Evolutionary conservation across 1,140 invertebrate species (phyloP), one percentile per base, ranked within the genome.

Genomic region (Euura lappo): DNA sequence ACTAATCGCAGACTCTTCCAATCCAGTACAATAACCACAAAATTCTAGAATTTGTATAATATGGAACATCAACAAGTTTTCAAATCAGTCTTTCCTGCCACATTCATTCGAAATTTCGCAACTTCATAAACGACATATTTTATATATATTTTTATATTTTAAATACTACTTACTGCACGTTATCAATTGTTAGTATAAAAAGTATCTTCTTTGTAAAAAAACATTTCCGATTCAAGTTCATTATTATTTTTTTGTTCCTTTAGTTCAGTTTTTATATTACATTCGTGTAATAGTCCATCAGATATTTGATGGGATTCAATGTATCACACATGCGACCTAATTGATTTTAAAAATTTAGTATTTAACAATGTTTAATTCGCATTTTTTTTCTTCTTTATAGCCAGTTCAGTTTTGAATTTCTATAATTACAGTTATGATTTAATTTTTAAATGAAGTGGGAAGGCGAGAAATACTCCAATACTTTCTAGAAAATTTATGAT

Each of bases 131-230:
- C 6, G 51, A 8, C 13, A 60, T 28, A 28, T 28, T 28, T 28
- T 28, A 28, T 28, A 28, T 28, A 28, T 28, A 28, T 28, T 28
- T 28, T 28, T 28, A 28, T 28, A 28, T 60, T 60, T 11, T 60
- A 60, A 4, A 60, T 60, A 60, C 51, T 11, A 60, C 51, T 71
- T 60, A 51, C 47, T 64, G 45, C 64, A 44, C 28, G 47, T 71
- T 71, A 28, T 28, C 28, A 28, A 28, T 28, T 28, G 64, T 71
- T 71, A 64, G 70, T 71, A 71, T 71, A 71, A 71, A 71, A 71
- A 72, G 65, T 72, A 72, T 72, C 45, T 67, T 67, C 71, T 66
- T 45, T 66, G 44, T 72, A 67, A 67, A 66, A 28, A 67, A 72
- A 67, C 67, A 67, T 66, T 44, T 66, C 65, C 64, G 44, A 28